A percentile compares a stretch with the other conserved stretches of the same genome.
These are phyloP conservation scores for Psittacula echo DNA, from an alignment of 2,797 vertebrate species.

Conservation along the genomic window DNA sequence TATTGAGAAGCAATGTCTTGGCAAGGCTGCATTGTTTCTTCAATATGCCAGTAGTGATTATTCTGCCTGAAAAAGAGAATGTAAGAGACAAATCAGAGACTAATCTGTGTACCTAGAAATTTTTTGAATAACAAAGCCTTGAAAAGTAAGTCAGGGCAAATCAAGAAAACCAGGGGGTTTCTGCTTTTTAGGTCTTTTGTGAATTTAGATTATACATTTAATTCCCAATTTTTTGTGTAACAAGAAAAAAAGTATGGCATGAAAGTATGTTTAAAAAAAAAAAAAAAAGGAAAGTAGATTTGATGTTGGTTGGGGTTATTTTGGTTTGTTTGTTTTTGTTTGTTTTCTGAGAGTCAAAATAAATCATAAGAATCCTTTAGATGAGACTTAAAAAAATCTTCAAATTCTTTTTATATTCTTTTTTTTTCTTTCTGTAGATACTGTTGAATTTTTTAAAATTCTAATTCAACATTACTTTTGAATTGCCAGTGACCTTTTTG, in stretches of 20 bases:
- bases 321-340: too few species aligned
- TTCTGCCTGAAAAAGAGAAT: not conserved
- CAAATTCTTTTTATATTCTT: not conserved
- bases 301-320: accelerated
- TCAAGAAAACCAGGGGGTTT: not conserved
- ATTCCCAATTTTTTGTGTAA: not conserved
- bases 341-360: not conserved
- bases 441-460: not conserved
- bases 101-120: not conserved
- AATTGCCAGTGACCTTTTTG: not conserved
- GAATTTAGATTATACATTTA: not conserved
- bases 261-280: not conserved
- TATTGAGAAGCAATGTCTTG: not conserved
- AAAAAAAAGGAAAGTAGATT: not conserved
- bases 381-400: not conserved
- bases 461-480: not conserved
- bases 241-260: not conserved
- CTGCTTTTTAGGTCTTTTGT: not conserved
- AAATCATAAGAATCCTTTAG: not conserved
- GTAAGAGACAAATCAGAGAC: not conserved
- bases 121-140: not conserved
- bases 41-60: not conserved
- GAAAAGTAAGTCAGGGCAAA: not conserved
- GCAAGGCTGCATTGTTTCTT: not conserved
- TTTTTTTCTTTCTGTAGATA: not conserved